Conservation (phyloP, 2,113 vertebrate species). For the Oreotrochilus melanogaster region DNA sequence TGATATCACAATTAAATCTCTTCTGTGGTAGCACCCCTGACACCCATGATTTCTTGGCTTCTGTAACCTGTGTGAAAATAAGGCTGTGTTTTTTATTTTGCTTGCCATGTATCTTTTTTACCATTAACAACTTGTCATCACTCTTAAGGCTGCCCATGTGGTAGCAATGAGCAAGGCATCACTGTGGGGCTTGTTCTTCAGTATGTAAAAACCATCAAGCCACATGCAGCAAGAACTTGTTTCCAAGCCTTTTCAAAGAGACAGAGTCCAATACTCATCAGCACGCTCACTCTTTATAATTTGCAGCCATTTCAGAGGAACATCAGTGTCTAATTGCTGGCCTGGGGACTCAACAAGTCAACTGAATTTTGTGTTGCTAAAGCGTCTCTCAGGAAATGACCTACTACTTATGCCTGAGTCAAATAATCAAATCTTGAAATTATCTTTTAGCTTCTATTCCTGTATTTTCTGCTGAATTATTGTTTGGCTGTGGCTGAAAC, state of each 20-base stretch:
- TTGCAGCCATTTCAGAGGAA: background rate
- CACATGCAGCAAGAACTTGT: background rate
- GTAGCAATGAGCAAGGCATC: slow-evolving; percentile 3
- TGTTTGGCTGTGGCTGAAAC: background rate
- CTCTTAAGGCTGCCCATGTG: slow-evolving; percentile 10
- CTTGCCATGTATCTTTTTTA: background rate
- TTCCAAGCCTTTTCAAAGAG: slow-evolving; percentile 25
- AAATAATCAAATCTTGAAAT: background rate
- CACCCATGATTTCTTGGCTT: background rate
- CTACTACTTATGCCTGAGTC: background rate
- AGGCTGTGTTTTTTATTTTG: background rate
- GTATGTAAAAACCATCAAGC: background rate
- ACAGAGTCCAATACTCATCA: background rate
- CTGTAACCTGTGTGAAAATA: background rate
- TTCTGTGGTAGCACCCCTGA: background rate
- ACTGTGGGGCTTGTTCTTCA: background rate
- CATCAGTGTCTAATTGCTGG: background rate
- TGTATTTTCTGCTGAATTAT: background rate
- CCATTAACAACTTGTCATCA: slow-evolving; percentile 26
- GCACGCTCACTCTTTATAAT: background rate
- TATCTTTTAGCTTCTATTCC: background rate
- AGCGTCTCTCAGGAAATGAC: background rate
- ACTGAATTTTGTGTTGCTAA: background rate
- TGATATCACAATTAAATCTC: background rate
- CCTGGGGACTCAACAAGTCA: background rate